These are phyloP conservation scores for Drosophila insularis DNA, from an alignment of 1,140 invertebrate species.

Conservation along the genomic window DNA sequence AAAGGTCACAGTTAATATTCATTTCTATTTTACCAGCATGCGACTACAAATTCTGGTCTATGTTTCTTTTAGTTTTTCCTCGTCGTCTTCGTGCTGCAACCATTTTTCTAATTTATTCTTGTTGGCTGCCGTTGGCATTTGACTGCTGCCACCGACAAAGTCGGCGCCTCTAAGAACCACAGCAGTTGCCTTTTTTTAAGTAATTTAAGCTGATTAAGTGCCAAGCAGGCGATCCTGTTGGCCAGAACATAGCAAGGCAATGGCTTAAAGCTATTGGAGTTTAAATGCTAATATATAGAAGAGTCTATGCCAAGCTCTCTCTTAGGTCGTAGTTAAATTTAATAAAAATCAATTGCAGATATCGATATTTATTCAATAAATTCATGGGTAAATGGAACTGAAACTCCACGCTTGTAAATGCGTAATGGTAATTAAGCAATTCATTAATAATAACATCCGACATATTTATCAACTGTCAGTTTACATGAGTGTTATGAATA, in stretches of 20 bases:
- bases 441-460: not conserved
- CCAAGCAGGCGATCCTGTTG: conserved; percentile 46
- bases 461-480: not conserved
- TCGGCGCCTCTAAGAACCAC: not conserved
- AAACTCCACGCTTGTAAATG: not conserved
- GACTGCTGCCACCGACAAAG: conserved; percentile 13
- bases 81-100: not conserved
- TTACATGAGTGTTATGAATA: not conserved
- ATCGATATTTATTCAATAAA: not conserved
- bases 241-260: conserved; percentile 30
- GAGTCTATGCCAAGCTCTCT: too few relatives aligned
- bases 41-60: conserved; percentile 40
- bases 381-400: not conserved
- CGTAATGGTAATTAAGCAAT: not conserved
- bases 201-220: conserved; percentile 74
- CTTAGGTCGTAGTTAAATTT: not conserved
- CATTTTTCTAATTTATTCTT: conserved; percentile 58
- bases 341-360: not conserved
- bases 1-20: conserved; percentile 81
- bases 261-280: conserved; percentile 48
- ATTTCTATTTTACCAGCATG: conserved; percentile 64
- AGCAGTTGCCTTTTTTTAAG: conserved; percentile 45
- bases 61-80: conserved; percentile 2
- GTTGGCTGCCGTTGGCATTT: conserved; percentile 18
- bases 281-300: not conserved